These are phyloP conservation scores for Zosterops pallidus DNA, from an alignment of 2,113 vertebrate genomes.

Conservation along the genomic window DNA sequence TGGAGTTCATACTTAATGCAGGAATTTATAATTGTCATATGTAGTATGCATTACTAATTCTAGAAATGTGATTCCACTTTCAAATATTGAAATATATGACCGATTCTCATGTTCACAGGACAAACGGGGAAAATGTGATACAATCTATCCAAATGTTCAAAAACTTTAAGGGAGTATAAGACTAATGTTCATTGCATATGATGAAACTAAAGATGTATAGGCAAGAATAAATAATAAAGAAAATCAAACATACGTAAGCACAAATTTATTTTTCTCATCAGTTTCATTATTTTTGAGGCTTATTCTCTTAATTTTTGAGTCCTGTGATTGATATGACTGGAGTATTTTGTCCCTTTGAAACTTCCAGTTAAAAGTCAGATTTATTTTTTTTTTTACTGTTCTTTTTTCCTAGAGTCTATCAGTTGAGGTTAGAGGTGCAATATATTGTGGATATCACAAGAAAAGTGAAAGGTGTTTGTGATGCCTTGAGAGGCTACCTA, in stretches of 20 bases:
- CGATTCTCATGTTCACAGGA: neutral
- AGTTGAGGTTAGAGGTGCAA: constrained; percentile 1
- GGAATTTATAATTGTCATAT: neutral
- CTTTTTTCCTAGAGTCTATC: neutral
- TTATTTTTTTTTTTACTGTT: neutral
- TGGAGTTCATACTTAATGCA: neutral
- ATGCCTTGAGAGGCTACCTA: neutral
- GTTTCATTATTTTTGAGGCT: neutral
- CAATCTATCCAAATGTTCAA: neutral
- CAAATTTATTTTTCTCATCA: neutral
- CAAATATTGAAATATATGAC: neutral
- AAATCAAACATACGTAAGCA: neutral
- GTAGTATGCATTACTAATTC: neutral
- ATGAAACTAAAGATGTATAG: neutral
- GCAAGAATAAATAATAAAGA: neutral
- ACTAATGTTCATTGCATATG: neutral
- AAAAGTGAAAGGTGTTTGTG: constrained; percentile 29
- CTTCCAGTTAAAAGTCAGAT: neutral
- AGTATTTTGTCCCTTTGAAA: neutral
- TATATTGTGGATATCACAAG: neutral
- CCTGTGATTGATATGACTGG: neutral
- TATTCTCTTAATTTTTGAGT: neutral
- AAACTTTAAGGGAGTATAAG: neutral
- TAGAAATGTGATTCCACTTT: neutral
- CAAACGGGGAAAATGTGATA: neutral